A percentile compares a stretch with the other conserved stretches of the same genome.
These are phyloP conservation scores for Megathymus violae DNA, from an alignment of 1,140 invertebrate genomes.

Conservation along the genomic window DNA sequence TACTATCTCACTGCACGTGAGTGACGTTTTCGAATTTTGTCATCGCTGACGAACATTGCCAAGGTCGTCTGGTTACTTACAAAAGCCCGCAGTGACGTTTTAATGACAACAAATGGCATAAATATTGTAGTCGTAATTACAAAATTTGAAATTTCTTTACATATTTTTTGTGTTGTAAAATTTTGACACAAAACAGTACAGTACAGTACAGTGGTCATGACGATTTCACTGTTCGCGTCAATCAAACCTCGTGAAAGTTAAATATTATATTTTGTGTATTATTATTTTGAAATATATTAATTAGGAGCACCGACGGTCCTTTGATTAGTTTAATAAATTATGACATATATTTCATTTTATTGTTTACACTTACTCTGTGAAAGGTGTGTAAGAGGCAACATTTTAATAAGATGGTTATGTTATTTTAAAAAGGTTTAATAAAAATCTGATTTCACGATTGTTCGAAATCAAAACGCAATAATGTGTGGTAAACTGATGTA, in stretches of 20 bases:
- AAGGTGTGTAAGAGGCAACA: conserved; percentile 7
- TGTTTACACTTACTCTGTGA: conserved; percentile 12
- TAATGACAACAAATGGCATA: too few relatives aligned
- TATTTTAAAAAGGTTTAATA: not conserved
- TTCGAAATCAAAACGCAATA: not conserved
- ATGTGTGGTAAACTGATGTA: too few relatives aligned
- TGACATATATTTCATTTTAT: conserved; percentile 21
- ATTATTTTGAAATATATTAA: conserved; percentile 18
- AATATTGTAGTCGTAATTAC: too few relatives aligned
- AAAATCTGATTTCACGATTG: not conserved
- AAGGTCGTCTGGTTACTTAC: too few relatives aligned
- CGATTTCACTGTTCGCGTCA: not conserved
- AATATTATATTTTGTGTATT: conserved; percentile 18
- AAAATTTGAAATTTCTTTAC: too few relatives aligned
- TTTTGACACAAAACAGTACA: too few relatives aligned
- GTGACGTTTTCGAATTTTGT: too few relatives aligned
- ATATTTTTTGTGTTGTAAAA: too few relatives aligned
- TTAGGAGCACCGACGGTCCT: not conserved
- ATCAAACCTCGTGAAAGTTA: conserved; percentile 8
- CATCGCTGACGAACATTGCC: too few relatives aligned
- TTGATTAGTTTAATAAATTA: conserved; percentile 18
- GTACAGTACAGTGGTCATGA: too few relatives aligned
- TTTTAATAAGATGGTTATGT: conserved; percentile 18
- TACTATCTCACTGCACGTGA: too few relatives aligned
- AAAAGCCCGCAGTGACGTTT: too few relatives aligned